A percentile compares a stretch with the other conserved stretches of the same genome.
Evolutionary conservation across 64 coral and sea anemone species (phyloP).

Genomic region (Platygyra sinensis): DNA sequence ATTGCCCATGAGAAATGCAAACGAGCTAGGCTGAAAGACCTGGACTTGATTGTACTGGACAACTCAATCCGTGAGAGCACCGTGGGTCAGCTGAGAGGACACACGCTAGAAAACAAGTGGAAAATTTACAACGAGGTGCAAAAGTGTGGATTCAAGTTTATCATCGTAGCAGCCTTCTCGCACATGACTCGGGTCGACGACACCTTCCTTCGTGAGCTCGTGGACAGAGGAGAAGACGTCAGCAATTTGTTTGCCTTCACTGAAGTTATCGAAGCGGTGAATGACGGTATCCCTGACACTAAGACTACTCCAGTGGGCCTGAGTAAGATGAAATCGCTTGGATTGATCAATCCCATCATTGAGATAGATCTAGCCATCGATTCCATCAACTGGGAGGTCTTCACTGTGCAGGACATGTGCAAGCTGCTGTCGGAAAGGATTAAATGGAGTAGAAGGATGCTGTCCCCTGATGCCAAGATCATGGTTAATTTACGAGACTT

Average conservation of each 20-base stretch:
- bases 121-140: too few species aligned
- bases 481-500: too few species aligned
- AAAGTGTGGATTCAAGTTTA: too few species aligned
- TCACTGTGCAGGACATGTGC: slow-evolving; percentile 49
- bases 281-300: too few species aligned
- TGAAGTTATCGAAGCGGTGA: too few species aligned
- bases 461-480: too few species aligned
- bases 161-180: neutral
- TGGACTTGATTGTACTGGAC: slow-evolving; percentile 66
- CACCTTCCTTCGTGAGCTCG: neutral
- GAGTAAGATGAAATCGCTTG: too few species aligned
- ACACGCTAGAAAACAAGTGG: too few species aligned
- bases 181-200: neutral
- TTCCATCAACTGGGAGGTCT: slow-evolving; percentile 48
- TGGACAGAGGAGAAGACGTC: neutral
- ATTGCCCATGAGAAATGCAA: neutral
- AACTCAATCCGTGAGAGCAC: slow-evolving; percentile 76
- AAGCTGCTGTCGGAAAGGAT: too few species aligned
- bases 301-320: too few species aligned
- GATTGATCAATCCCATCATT: slow-evolving; percentile 56
- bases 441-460: too few species aligned
- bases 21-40: neutral
- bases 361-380: slow-evolving; percentile 56
- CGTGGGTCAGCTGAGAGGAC: too few species aligned
- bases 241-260: slow-evolving; percentile 18